Base-by-base conservation (phyloP, 2,113 vertebrate genomes). In the Grammomys surdaster region DNA sequence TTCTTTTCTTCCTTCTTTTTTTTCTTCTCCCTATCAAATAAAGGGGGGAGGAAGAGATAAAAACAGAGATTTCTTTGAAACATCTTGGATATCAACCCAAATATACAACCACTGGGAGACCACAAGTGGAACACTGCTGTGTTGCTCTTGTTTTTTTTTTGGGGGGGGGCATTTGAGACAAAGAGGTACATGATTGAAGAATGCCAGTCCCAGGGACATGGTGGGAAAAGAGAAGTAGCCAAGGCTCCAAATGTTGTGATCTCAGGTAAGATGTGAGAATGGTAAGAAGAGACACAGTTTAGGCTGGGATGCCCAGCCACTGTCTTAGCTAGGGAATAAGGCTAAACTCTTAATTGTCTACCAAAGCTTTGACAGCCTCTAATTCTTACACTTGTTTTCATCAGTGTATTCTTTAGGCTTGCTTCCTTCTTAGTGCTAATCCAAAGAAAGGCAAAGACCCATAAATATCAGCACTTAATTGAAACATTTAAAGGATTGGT, bases 41-140 rank as follows among this genome's bases (percentile, higher is more conserved):
- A 95, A 89, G 40, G n/a, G 20, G 11, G 73, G 43, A 26, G 36
- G 84, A 80, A 40, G 78, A 22, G 9, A 28, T 86, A 94, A 97
- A 96, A 96, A 96, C 97, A 97, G 93, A 98, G 70, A 97, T 97
- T 98, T 95, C 60, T 90, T 91, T 97, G 97, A 98, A 96, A 69
- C 0, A 28, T 96, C 97, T 96, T 92, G 89, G 90, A 95, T 11
- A 94, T 94, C 90, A 97, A 92, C 90, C 85, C 96, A 97, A 97
- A 97, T 78, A 84, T n/a, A 51, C 77, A 93, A 43, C 88, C 91
- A 81, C 54, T 51, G 54, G 89, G 75, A 95, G 90, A 11, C 65
- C 24, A 65, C 5, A 3, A 75, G 46, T 85, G 19, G 16, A 76
- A 43, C 3, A 26, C 33, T 36, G 67, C 40, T 84, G 40, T 90